Percentiles rank a stretch among this genome's conserved stretches.
phyloP scores from a whole-genome alignment of 2,797 vertebrate species.

The Aphelocoma californica region DNA sequence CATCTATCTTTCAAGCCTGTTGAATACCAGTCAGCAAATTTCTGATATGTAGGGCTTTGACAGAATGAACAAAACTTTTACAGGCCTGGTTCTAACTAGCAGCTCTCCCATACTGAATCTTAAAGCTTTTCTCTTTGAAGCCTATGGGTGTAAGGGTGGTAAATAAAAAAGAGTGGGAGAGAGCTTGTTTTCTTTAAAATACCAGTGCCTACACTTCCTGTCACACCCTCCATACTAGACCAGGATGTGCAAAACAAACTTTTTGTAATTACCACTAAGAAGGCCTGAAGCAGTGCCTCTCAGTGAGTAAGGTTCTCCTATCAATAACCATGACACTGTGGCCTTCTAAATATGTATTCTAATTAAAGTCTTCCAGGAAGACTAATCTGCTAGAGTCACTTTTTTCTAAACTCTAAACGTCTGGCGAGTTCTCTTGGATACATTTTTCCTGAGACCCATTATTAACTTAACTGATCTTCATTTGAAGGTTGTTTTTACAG shows the following conservation, averaged over 20 bases:
- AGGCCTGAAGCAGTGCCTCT: not conserved
- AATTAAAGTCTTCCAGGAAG: slow-evolving; percentile 15
- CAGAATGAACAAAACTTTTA: not conserved
- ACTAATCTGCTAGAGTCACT: not conserved
- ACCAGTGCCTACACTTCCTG: not conserved
- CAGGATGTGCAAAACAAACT: not conserved
- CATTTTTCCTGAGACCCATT: not conserved
- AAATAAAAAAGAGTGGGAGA: not conserved
- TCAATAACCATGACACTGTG: not conserved
- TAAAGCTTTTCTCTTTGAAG: not conserved
- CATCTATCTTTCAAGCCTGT: not conserved
- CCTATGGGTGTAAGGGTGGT: not conserved
- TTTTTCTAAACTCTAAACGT: not conserved
- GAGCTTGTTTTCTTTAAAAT: not conserved
- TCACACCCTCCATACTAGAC: not conserved
- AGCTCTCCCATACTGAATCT: not conserved
- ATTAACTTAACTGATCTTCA: not conserved
- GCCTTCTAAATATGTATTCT: slow-evolving; percentile 26
- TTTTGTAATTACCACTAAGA: not conserved
- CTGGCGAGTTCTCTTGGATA: slow-evolving; percentile 4
- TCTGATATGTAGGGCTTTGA: not conserved
- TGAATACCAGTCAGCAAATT: not conserved
- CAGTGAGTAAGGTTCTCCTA: not conserved
- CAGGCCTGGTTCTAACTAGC: not conserved
- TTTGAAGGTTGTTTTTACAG: not conserved